Evolutionary conservation across 1,140 invertebrate species (phyloP).

Genomic region (Brachionus koreanus): DNA sequence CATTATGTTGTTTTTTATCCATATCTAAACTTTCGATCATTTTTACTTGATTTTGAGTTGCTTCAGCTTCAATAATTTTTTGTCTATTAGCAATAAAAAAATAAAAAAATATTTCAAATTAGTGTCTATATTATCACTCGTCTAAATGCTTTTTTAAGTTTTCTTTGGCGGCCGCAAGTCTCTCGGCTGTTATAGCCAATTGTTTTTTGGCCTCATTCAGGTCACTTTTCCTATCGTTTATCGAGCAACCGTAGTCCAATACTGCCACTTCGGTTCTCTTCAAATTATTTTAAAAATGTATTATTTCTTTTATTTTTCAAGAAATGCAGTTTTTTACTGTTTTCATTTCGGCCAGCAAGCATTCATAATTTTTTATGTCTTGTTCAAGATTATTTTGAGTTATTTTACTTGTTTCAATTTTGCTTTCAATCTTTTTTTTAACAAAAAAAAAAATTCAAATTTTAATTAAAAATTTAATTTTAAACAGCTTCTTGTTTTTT

Average conservation of each 20-base stretch:
- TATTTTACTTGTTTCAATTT: slow-evolving; percentile 13
- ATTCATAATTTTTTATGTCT: slow-evolving; percentile 23
- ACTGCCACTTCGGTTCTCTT: background rate
- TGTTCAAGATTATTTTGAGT: background rate
- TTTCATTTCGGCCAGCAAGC: background rate
- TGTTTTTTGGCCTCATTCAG: background rate
- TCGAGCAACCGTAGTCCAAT: background rate
- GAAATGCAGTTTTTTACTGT: background rate
- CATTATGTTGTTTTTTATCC: background rate
- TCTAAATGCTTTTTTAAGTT: background rate
- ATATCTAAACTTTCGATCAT: background rate
- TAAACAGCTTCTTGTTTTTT: background rate
- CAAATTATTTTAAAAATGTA: background rate
- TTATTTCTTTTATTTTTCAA: background rate
- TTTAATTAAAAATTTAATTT: background rate
- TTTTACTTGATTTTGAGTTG: background rate
- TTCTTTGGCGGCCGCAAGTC: background rate
- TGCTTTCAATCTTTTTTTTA: background rate
- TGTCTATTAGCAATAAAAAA: background rate
- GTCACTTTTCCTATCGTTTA: background rate
- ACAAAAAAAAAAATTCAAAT: background rate
- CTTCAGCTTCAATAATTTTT: background rate
- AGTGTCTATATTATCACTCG: background rate
- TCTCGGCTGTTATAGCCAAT: background rate
- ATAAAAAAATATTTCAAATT: background rate